A percentile compares a stretch with the other conserved stretches of the same genome.
Evolutionary conservation across 2,113 vertebrate genomes (phyloP).

Genomic region (Pteropus alecto): DNA sequence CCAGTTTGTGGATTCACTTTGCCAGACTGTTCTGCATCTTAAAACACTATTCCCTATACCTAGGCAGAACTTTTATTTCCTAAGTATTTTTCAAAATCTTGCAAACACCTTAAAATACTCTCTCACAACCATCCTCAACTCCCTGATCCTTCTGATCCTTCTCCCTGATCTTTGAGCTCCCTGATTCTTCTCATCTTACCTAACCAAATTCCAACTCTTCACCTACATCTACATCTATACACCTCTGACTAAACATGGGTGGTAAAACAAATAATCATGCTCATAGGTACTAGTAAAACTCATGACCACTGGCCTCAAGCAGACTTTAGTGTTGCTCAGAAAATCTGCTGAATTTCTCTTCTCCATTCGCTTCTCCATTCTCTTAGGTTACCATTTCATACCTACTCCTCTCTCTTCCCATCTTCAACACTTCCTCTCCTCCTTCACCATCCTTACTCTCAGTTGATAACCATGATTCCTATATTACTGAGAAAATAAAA

Average conservation of each 20-base stretch:
- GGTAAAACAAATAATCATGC: not conserved
- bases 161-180: not conserved
- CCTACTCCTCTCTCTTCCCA: not conserved
- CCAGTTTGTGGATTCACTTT: not conserved
- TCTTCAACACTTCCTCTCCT: not conserved
- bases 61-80: not conserved
- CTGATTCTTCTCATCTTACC: not conserved
- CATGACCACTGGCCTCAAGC: not conserved
- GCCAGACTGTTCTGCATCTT: not conserved
- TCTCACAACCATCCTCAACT: not conserved
- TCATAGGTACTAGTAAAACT: not conserved
- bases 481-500: not conserved
- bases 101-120: not conserved
- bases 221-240: not conserved
- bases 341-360: not conserved
- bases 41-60: not conserved
- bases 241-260: not conserved
- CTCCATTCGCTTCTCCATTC: not conserved
- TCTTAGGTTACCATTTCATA: not conserved
- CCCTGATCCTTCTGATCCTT: not conserved
- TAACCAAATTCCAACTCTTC: not conserved
- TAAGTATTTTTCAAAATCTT: not conserved
- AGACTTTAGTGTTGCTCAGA: not conserved
- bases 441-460: not conserved
- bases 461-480: not conserved